Conservation (phyloP, 2,113 vertebrate genomes). For the Pelvicachromis taeniatus region DNA sequence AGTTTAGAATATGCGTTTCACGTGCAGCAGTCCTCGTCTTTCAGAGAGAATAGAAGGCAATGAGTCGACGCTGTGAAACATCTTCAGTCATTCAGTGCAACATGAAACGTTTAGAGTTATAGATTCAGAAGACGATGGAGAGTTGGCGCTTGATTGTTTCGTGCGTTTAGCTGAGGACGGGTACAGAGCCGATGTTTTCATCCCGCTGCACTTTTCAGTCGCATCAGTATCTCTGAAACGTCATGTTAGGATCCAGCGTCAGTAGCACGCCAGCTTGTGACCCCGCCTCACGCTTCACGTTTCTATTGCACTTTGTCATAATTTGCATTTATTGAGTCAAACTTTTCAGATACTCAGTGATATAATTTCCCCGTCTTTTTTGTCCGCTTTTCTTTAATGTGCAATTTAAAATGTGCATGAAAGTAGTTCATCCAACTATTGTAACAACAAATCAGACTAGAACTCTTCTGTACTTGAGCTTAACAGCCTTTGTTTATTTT, state of each 20-base stretch:
- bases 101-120: rapidly evolving
- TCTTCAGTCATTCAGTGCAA: background rate
- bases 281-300: background rate
- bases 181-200: background rate
- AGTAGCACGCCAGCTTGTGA: background rate
- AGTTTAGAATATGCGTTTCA: background rate
- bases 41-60: background rate
- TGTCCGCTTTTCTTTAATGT: rapidly evolving
- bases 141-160: background rate
- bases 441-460: background rate
- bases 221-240: background rate
- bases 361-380: rapidly evolving
- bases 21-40: background rate
- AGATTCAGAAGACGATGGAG: background rate
- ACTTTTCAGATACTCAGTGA: background rate
- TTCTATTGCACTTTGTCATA: background rate
- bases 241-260: rapidly evolving
- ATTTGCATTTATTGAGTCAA: background rate
- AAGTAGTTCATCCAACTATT: rapidly evolving
- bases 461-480: rapidly evolving
- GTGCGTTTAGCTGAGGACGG: rapidly evolving
- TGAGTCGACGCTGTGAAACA: background rate
- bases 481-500: background rate
- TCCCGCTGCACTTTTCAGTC: rapidly evolving
- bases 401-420: background rate